Base-by-base conservation (phyloP, 1,140 invertebrate species). In the Pachyrhynchus sulphureomaculatus region DNA sequence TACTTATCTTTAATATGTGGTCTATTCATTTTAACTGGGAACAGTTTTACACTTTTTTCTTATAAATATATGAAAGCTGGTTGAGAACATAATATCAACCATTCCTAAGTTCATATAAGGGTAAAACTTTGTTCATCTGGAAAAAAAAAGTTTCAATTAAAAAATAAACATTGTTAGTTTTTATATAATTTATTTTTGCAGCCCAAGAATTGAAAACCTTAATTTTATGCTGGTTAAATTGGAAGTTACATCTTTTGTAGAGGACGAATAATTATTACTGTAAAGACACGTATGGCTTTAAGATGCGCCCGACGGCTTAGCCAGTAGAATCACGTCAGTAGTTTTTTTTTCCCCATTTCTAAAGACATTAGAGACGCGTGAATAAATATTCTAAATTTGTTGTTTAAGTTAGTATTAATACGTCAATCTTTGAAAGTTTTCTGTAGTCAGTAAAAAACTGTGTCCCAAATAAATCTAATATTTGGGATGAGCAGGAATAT, bases 1-100 rank as follows among this genome's bases (percentile, higher is more conserved):
- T 54, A 68, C n/a, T 52, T 62, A 55, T 66, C 65, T 52, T 37
- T 66, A 24, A 61, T 55, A 8, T 44, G n/a, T 1, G 58, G 58
- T 12, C 49, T 13, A 32, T 24, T 32, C 17, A 57, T 34, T 13
- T 51, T 52, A 33, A 26, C 23, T 17, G 9, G 3, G 15, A n/a
- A 18, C n/a, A 6, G 53, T 45, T 23, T 23, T 21, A 20, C 32
- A 45, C 32, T 47, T 56, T 13, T 42, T 55, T 24, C 39, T 17
- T 23, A 26, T 17, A 10, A 26, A 26, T 10, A 56, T 26, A n/a
- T 33, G 53, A 6, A 5, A 20, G 34, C 36, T 26, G n/a, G 12
- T 58, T 15, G 34, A 48, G 32, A 20, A 23, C 55, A 58, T 58
- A 45, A 15, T 59, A 32, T 49, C 32, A 2, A 34, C 10, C 47